Conservation (phyloP, 2,888 invertebrate genomes). For the Orthosia gothica region DNA sequence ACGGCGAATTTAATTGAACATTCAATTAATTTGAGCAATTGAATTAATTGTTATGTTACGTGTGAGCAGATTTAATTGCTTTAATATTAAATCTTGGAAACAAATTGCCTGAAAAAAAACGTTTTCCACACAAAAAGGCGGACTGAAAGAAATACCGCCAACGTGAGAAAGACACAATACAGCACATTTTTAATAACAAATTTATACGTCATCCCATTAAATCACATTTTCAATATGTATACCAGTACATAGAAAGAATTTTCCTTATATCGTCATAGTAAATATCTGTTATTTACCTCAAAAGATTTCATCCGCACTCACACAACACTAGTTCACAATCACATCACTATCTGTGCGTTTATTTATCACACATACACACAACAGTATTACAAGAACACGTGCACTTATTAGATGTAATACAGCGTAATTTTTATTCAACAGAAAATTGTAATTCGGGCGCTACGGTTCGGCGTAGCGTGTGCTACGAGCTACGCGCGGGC, state of each 20-base stretch:
- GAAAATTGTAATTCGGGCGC: constrained; percentile 55
- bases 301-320: constrained; percentile 72
- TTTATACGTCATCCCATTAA: constrained; percentile 53
- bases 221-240: constrained; percentile 44
- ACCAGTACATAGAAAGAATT: constrained; percentile 53
- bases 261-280: constrained; percentile 62
- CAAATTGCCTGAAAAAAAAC: constrained; percentile 17
- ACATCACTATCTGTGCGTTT: constrained; percentile 72
- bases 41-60: not conserved
- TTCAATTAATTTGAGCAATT: not conserved
- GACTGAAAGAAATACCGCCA: constrained; percentile 60
- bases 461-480: constrained; percentile 81
- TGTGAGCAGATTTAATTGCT: not conserved
- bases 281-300: constrained; percentile 73
- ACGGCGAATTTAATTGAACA: not conserved
- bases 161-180: constrained; percentile 39
- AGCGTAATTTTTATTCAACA: constrained; percentile 66
- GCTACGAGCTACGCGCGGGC: constrained; percentile 86
- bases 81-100: constrained; percentile 2
- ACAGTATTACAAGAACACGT: constrained; percentile 63
- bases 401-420: constrained; percentile 65
- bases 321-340: constrained; percentile 73
- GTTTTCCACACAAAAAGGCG: constrained; percentile 21
- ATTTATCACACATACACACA: constrained; percentile 63
- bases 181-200: constrained; percentile 60